phyloP scores from a whole-genome alignment of 2,888 invertebrate genomes.

The Altica lythri region DNA sequence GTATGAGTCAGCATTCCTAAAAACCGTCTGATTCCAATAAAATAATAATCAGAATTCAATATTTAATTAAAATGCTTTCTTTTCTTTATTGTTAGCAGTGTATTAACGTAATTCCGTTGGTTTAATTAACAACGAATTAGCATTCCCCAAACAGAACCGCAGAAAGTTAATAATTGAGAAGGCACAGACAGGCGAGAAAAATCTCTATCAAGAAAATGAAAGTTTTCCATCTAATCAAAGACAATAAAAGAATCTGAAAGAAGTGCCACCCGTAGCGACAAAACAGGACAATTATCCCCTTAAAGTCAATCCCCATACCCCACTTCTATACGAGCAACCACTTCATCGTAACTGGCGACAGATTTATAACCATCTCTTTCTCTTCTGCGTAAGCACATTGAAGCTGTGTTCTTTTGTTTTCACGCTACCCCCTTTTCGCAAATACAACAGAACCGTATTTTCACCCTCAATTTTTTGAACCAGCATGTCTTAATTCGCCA shows the following conservation, averaged over 20 bases:
- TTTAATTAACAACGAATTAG: too few relatives aligned
- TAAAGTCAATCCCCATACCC: slow-evolving; percentile 1
- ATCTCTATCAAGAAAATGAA: slow-evolving; percentile 19
- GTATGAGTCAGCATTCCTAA: too few relatives aligned
- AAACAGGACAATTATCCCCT: slow-evolving; percentile 31
- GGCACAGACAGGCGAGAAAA: slow-evolving; percentile 5
- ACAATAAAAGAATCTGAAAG: slow-evolving; percentile 20
- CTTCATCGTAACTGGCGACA: slow-evolving; percentile 41
- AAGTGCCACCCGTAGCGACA: slow-evolving; percentile 24
- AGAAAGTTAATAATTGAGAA: not conserved
- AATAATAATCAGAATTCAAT: too few relatives aligned
- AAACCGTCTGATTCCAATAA: too few relatives aligned
- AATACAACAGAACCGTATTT: too few relatives aligned
- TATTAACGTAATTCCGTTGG: too few relatives aligned
- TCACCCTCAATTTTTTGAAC: too few relatives aligned
- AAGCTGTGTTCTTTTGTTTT: slow-evolving; percentile 31
- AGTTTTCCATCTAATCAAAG: slow-evolving; percentile 24
- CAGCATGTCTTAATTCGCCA: too few relatives aligned
- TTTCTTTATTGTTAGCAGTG: too few relatives aligned
- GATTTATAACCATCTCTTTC: slow-evolving; percentile 38
- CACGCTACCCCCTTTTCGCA: slow-evolving; percentile 11
- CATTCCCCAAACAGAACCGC: too few relatives aligned
- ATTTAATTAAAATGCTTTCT: too few relatives aligned
- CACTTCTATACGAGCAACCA: slow-evolving; percentile 27
- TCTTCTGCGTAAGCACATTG: slow-evolving; percentile 32